Percentiles rank a stretch among this genome's conserved stretches.
phyloP scores from a whole-genome alignment of 2,113 vertebrate species.

The Lutjanus erythropterus region DNA sequence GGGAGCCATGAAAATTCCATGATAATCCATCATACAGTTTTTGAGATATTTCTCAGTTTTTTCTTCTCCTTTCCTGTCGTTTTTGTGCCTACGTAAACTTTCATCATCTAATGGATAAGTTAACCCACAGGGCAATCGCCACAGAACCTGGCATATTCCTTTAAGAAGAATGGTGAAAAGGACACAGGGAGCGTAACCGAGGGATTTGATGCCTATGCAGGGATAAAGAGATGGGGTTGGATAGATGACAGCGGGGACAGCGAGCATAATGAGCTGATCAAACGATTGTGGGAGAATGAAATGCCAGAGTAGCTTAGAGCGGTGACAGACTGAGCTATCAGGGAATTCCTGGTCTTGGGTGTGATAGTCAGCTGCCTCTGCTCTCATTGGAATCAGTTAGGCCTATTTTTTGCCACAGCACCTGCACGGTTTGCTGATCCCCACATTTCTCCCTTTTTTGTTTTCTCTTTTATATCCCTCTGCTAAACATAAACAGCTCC shows the following conservation, averaged over 20 bases:
- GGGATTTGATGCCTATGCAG: constrained; percentile 21
- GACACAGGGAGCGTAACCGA: constrained; percentile 19
- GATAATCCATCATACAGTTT: background rate
- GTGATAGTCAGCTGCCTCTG: constrained; percentile 39
- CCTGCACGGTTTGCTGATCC: constrained; percentile 26
- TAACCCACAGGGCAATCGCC: background rate
- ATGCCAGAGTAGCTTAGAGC: constrained; percentile 51
- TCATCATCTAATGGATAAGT: constrained; percentile 1
- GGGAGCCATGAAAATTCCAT: background rate
- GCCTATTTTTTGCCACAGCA: constrained; percentile 33
- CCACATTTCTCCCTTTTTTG: background rate
- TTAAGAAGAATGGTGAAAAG: constrained; percentile 24
- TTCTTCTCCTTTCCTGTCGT: background rate
- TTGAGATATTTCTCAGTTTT: background rate
- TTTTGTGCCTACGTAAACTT: background rate
- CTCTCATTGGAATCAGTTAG: constrained; percentile 33
- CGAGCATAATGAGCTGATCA: constrained; percentile 71
- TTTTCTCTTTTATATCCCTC: background rate
- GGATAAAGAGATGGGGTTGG: constrained; percentile 45
- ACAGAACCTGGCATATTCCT: background rate
- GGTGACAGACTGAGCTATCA: constrained; percentile 43
- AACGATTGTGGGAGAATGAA: constrained; percentile 61
- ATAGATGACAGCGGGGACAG: constrained; percentile 56
- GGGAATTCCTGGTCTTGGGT: constrained; percentile 44
- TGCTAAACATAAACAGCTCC: background rate